Percentiles rank a stretch among this genome's conserved stretches.
phyloP scores from a whole-genome alignment of 2,888 invertebrate genomes.

The Caenorhabditis sulstoni region DNA sequence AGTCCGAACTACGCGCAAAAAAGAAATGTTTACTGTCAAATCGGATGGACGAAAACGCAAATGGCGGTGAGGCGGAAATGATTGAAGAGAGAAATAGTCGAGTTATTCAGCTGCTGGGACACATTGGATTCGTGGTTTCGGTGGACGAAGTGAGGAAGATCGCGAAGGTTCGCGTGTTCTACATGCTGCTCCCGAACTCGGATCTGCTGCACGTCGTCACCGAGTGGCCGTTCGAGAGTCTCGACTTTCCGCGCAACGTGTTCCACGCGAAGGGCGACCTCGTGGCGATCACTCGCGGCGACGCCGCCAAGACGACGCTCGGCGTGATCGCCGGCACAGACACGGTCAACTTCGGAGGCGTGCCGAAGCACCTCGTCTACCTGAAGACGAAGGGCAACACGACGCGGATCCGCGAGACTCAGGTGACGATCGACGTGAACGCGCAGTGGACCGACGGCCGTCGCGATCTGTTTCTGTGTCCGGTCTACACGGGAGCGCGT shows the following conservation, averaged over 20 bases:
- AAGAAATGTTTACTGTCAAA: constrained; percentile 49
- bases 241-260: constrained; percentile 24
- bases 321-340: constrained; percentile 40
- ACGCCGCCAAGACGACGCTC: constrained; percentile 28
- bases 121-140: constrained; percentile 39
- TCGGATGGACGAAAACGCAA: constrained; percentile 55
- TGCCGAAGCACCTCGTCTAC: constrained; percentile 32
- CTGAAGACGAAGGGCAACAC: constrained; percentile 28
- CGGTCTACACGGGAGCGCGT: constrained; percentile 48
- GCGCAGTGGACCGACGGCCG: constrained; percentile 29
- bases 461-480: constrained; percentile 40
- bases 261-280: constrained; percentile 38
- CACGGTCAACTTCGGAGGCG: constrained; percentile 23
- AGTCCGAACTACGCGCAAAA: constrained; percentile 35
- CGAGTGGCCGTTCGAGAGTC: constrained; percentile 55
- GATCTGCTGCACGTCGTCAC: constrained; percentile 31
- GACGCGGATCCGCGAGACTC: constrained; percentile 26
- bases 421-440: constrained; percentile 44
- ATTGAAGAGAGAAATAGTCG: background rate
- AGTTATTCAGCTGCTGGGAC: constrained; percentile 58
- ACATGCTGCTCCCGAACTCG: constrained; percentile 14
- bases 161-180: constrained; percentile 31
- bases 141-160: constrained; percentile 13
- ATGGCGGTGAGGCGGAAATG: constrained; percentile 31
- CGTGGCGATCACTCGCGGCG: constrained; percentile 44